A percentile compares a stretch with the other conserved stretches of the same genome.
Conservation (phyloP, 1,140 invertebrate species). For the Drosophila equinoxialis region DNA sequence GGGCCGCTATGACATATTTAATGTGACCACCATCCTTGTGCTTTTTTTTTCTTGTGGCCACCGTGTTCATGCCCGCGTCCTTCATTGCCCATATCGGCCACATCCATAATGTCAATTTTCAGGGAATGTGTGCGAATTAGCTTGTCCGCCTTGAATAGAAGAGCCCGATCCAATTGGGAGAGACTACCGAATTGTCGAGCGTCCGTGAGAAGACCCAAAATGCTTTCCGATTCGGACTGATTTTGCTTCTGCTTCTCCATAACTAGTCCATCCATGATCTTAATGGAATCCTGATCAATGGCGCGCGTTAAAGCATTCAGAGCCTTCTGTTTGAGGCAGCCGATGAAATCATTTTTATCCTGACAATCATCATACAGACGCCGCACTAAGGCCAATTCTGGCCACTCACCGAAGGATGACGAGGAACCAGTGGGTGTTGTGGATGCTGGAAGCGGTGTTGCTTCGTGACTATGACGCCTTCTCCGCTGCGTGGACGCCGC, state of each 20-base stretch:
- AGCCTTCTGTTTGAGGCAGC: slow-evolving; percentile 85
- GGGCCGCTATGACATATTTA: slow-evolving; percentile 85
- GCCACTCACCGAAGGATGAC: slow-evolving; percentile 34
- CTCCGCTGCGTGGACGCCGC: slow-evolving; percentile 32
- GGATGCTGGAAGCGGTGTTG: background rate
- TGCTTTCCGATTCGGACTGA: slow-evolving; percentile 82
- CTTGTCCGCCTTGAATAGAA: slow-evolving; percentile 74
- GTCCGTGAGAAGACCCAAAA: slow-evolving; percentile 66
- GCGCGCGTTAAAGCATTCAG: slow-evolving; percentile 84
- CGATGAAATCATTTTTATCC: slow-evolving; percentile 85
- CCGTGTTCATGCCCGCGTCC: slow-evolving; percentile 49
- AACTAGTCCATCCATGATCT: slow-evolving; percentile 85
- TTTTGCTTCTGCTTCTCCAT: slow-evolving; percentile 85
- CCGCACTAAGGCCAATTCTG: slow-evolving; percentile 72
- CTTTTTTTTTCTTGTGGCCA: slow-evolving; percentile 68
- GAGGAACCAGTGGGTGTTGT: slow-evolving; percentile 12
- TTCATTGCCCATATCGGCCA: slow-evolving; percentile 14
- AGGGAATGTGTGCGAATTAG: slow-evolving; percentile 75
- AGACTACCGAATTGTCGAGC: slow-evolving; percentile 67
- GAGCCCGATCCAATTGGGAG: slow-evolving; percentile 67
- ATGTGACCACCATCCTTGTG: slow-evolving; percentile 70
- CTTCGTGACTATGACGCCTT: slow-evolving; percentile 39
- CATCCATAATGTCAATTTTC: slow-evolving; percentile 62
- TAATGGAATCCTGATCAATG: slow-evolving; percentile 85
- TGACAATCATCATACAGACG: slow-evolving; percentile 86